phyloP scores from a whole-genome alignment of 2,888 invertebrate genomes.

The Melanargia galathea region DNA sequence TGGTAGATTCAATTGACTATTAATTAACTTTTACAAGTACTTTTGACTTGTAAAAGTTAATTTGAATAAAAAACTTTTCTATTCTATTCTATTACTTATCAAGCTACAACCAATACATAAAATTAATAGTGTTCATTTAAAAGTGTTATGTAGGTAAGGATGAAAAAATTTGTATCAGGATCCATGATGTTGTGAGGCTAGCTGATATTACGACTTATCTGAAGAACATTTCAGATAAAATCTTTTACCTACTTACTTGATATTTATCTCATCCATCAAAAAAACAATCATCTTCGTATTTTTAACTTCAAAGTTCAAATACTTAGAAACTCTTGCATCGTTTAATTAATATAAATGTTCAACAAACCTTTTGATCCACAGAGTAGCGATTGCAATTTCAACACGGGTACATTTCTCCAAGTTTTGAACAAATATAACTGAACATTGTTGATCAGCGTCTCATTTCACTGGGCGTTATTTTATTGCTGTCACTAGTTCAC shows the following conservation, averaged over 20 bases:
- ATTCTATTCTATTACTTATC: too few relatives aligned
- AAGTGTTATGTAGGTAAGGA: too few relatives aligned
- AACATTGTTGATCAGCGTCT: constrained; percentile 64
- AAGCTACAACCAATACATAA: too few relatives aligned
- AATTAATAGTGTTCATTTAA: too few relatives aligned
- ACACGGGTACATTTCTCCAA: constrained; percentile 49
- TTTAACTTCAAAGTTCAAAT: neutral
- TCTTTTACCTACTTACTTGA: neutral
- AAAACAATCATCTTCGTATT: neutral
- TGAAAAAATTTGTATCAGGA: too few relatives aligned
- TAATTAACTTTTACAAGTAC: too few relatives aligned
- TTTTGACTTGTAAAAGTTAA: too few relatives aligned
- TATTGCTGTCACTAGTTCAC: constrained; percentile 53
- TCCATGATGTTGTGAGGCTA: neutral
- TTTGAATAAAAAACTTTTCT: too few relatives aligned
- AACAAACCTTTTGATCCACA: constrained; percentile 45
- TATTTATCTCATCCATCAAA: constrained; percentile 14
- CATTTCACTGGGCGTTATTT: constrained; percentile 57
- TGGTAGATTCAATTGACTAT: too few relatives aligned
- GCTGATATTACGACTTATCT: neutral
- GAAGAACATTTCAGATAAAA: constrained; percentile 9
- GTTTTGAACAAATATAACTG: constrained; percentile 58
- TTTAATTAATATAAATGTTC: constrained; percentile 10
- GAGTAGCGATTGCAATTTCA: constrained; percentile 39
- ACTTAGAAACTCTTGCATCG: constrained; percentile 4